Conservation (phyloP, 2,797 vertebrate species). For the Pseudochirops corinnae region DNA sequence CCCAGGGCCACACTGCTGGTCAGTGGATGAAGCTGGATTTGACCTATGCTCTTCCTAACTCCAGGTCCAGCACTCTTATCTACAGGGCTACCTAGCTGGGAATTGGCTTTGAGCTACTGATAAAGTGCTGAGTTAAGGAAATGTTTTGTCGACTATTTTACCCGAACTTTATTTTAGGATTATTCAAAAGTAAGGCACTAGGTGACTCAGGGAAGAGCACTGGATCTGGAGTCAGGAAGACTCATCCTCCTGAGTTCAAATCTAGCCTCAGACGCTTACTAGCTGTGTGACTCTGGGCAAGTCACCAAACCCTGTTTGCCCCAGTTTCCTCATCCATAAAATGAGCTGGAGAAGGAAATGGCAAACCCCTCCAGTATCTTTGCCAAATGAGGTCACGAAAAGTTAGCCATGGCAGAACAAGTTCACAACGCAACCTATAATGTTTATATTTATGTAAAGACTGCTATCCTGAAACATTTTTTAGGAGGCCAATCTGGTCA, state of each 20-base stretch:
- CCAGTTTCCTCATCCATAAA: neutral
- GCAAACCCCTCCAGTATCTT: neutral
- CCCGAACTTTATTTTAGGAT: neutral
- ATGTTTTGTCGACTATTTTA: neutral
- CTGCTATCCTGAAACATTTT: neutral
- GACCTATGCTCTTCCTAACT: neutral
- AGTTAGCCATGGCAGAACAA: neutral
- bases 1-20: neutral
- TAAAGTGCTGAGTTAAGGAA: neutral
- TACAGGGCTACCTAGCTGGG: neutral
- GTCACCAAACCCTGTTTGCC: neutral
- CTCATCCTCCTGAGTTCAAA: neutral
- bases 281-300: neutral
- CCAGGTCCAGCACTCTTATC: neutral
- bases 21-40: neutral
- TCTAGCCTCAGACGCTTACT: neutral
- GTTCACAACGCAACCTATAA: neutral
- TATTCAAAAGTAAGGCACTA: neutral
- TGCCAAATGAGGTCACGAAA: neutral
- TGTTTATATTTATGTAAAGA: neutral
- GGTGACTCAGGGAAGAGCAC: neutral
- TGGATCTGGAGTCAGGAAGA: neutral
- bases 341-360: neutral
- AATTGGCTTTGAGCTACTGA: neutral
- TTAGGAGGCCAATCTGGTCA: neutral